Evolutionary conservation across 2,888 invertebrate genomes (phyloP), one percentile per base, ranked within the genome.

Genomic region (Toxonevra muliebris): DNA sequence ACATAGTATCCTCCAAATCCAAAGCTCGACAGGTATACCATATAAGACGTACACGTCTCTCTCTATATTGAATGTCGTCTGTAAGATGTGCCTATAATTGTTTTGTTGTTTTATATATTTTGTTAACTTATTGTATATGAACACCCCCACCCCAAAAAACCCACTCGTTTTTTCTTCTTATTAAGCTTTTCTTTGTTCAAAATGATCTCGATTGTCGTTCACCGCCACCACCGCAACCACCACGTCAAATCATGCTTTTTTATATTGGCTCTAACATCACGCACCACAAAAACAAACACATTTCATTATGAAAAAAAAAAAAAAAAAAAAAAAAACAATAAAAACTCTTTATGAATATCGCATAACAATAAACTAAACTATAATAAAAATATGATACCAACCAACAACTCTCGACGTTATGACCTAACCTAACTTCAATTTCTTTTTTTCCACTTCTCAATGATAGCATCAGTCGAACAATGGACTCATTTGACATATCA

Each of bases 401-500:
- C 3, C 66, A 59, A 55, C 52, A 60, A 40, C 53, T 45, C 54
- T 45, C 59, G 45, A 48, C 48, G 8, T 8, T 48, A 15, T 48
- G 15, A n/a, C 48, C 15, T 64, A 71, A 74, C 65, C 64, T 66
- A 70, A 68, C 67, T 69, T 57, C 50, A 52, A 52, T 63, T 52
- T 62, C 57, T 64, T 62, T 61, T 62, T 53, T 69, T 62, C 48
- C 43, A 42, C 55, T 58, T 60, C 60, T 19, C 57, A 63, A 67
- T 66, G 67, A 69, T 61, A 82, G 82, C 75, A 76, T 79, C 73
- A 84, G 79, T 75, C 83, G 85, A 74, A 83, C 83, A 79, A 83
- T 82, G 81, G 85, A 85, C 78, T 85, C 85, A 77, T 84, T 84
- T 75, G 85, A 85, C 77, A 80, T 84, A 77, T 84, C 83, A 71